Evolutionary conservation across 2,113 vertebrate genomes (phyloP), one percentile per base, ranked within the genome.

Genomic region (Corythornis cristatus): DNA sequence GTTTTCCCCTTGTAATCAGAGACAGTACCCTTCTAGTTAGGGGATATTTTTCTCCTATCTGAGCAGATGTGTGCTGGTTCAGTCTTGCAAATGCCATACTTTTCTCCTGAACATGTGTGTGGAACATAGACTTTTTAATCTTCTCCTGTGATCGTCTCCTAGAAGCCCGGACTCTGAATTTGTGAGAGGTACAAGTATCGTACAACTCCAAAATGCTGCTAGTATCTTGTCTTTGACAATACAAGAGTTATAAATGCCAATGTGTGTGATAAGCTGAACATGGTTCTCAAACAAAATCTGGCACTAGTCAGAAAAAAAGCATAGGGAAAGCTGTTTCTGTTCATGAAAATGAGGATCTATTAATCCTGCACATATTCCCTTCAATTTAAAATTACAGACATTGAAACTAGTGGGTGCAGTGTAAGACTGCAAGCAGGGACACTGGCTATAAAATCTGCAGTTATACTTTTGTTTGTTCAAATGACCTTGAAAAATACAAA

Each of bases 401-500:
- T 61, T 94, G 89, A 96, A 90, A 94, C 57, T 91, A 95, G 90
- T 58, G 53, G 86, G 75, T 94, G 80, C 18, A 28, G 68, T 90
- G 54, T 79, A 84, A 89, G 81, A 91, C 45, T 93, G 80, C 78
- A 97, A 92, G 73, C 35, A 57, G 60, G 40, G 58, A 83, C n/a
- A 87, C 31, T 93, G 86, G 83, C 64, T 92, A 90, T 86, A 92
- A 96, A 97, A 97, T 68, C 92, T 96, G 75, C 81, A 89, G 54
- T 91, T 94, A 93, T 83, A 90, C 62, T 93, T 95, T 76, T 95
- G 81, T 95, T 97, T 97, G 77, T 96, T 96, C 93, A 86, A 96
- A 95, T 89, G 76, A 96, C 95, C 96, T 97, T 97, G 95, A 95
- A 97, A 97, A 97, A 94, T 90, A 89, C 92, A 97, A 96, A 97